Evolutionary conservation across 2,888 invertebrate species (phyloP).

Genomic region (Malthinus flaveolus): DNA sequence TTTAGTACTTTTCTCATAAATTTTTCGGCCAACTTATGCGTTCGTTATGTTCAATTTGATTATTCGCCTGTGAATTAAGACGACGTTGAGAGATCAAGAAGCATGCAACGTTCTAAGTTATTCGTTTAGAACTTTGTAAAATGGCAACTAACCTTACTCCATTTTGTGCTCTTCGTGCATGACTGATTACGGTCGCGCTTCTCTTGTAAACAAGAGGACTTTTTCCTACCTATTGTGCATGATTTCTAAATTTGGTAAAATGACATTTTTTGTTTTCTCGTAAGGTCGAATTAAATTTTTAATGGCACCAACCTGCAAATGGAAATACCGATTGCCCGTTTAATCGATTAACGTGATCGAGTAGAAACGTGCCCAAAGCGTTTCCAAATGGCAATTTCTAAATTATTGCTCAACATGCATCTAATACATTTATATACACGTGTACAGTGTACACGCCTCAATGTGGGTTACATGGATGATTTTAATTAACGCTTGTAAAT

Average conservation of each 20-base stretch:
- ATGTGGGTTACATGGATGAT: slow-evolving; percentile 8
- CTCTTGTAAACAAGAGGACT: slow-evolving; percentile 12
- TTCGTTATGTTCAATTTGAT: background rate
- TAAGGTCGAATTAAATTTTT: background rate
- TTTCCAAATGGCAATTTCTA: slow-evolving; percentile 18
- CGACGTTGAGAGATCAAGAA: background rate
- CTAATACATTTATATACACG: slow-evolving; percentile 12
- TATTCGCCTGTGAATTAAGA: slow-evolving; percentile 1
- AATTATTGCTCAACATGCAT: slow-evolving; percentile 19
- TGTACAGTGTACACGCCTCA: slow-evolving; percentile 8
- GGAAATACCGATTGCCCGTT: slow-evolving; percentile 6
- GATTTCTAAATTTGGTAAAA: too few relatives aligned
- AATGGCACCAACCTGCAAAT: background rate
- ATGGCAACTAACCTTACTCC: slow-evolving; percentile 18
- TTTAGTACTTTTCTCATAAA: background rate
- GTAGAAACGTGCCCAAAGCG: slow-evolving; percentile 21
- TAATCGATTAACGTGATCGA: slow-evolving; percentile 26
- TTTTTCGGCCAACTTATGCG: background rate
- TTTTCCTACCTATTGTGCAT: background rate
- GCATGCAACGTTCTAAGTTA: slow-evolving; percentile 10
- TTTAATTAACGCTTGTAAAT: background rate
- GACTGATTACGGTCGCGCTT: slow-evolving; percentile 15
- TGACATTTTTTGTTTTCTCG: background rate
- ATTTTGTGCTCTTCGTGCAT: slow-evolving; percentile 18
- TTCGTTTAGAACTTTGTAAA: slow-evolving; percentile 5